Base-by-base conservation (phyloP, 2,113 vertebrate genomes). In the Tragelaphus strepsiceros region DNA sequence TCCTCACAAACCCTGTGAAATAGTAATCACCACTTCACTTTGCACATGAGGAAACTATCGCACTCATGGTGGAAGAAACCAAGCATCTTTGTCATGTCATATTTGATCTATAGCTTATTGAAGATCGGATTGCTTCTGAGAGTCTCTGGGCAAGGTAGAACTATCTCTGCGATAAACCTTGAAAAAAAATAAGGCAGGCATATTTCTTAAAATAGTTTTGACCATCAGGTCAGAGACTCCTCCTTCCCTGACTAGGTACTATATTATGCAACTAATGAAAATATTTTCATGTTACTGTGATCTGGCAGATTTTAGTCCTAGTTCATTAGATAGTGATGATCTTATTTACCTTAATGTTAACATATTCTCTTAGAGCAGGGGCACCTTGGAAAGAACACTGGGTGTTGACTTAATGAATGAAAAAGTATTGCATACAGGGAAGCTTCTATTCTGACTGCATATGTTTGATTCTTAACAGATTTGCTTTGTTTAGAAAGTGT, bases 331-430 rank as follows among this genome's bases (percentile, higher is more conserved):
- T 67, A 98, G 49, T 22, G 56, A 94, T 90, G 56, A 83, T 46
- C 35, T 51, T 85, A 92, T 90, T 94, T 92, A 86, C 26, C 53
- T 85, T 97, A 96, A 97, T 96, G 53, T 10, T 90, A 88, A 89
- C 8, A 86, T 86, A 94, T 97, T 87, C 58, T n/a, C 17, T 51
- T 78, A 83, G 84, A 39, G 21, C 39, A 67, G 85, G 90, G 88
- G 12, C 87, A 95, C 84, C 94, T 96, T 97, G 96, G 91, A 62
- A 94, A 92, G 39, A 77, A 82, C 21, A 54, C 4, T 81, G 32
- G 80, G 14, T 49, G 2, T 49, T 61, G 26, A 14, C 9, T 62
- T 95, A 58, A 53, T 56, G 78, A 98, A 94, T 97, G 85, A 97
- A 94, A 89, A 96, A 26, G 4, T 61, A 96, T 82, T 67, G 11